Evolutionary conservation across 1,140 invertebrate species (phyloP).

Genomic region (Drosophila littoralis): DNA sequence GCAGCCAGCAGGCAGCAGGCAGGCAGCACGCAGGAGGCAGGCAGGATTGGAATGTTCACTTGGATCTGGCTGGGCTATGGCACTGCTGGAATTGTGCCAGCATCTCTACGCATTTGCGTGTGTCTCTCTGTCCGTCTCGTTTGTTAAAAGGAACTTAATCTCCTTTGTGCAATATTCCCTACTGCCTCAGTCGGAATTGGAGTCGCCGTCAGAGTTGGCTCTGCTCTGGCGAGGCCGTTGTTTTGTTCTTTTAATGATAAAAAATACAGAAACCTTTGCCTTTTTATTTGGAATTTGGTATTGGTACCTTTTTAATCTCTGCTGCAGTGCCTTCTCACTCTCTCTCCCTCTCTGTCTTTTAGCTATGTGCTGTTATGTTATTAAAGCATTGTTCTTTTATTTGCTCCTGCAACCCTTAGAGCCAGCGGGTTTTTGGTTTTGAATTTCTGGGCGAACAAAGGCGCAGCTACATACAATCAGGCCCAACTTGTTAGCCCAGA

Average conservation of each 20-base stretch:
- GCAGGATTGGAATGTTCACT: conserved; percentile 72
- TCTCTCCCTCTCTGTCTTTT: neutral
- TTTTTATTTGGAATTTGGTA: conserved; percentile 83
- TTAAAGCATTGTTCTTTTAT: conserved; percentile 77
- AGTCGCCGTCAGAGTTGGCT: conserved; percentile 5
- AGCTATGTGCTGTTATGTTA: conserved; percentile 67
- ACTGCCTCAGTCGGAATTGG: conserved; percentile 1
- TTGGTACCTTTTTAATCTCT: conserved; percentile 82
- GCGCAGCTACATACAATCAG: conserved; percentile 18
- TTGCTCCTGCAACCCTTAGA: conserved; percentile 63
- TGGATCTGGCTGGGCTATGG: conserved; percentile 34
- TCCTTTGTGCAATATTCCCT: conserved; percentile 77
- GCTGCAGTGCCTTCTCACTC: conserved; percentile 7
- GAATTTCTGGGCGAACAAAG: conserved; percentile 75
- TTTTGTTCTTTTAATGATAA: conserved; percentile 83
- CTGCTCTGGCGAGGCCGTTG: conserved; percentile 31
- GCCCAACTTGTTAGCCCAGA: conserved; percentile 41
- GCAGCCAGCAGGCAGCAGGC: conserved; percentile 32
- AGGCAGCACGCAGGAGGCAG: conserved; percentile 13
- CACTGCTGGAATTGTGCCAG: conserved; percentile 20
- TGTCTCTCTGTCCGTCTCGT: conserved; percentile 32
- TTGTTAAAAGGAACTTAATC: conserved; percentile 73
- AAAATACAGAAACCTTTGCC: conserved; percentile 74
- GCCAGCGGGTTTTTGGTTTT: conserved; percentile 62
- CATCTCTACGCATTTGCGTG: conserved; percentile 67